phyloP scores from a whole-genome alignment of 2,113 vertebrate genomes.

The Scartelaos histophorus region DNA sequence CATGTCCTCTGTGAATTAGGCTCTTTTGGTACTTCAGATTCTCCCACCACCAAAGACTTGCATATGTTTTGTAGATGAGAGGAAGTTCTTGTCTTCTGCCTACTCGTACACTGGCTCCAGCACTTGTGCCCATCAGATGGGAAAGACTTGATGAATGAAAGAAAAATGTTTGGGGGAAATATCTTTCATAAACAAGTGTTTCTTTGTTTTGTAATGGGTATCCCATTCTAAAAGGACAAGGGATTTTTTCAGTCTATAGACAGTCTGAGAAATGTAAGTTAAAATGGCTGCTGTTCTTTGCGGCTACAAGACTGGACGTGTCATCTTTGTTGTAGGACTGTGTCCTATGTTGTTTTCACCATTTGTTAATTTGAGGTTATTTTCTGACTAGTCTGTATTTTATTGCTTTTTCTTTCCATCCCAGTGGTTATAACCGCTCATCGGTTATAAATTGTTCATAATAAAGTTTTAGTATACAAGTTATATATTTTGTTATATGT shows the following conservation, averaged over 20 bases:
- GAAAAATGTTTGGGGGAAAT: neutral
- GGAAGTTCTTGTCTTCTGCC: neutral
- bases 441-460: neutral
- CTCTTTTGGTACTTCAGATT: neutral
- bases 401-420: slow-evolving; percentile 39
- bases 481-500: neutral
- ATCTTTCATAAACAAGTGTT: neutral
- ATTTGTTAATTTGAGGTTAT: neutral
- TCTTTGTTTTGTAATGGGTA: neutral
- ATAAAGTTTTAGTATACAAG: neutral
- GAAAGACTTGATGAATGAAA: neutral
- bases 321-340: neutral
- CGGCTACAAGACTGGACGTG: neutral
- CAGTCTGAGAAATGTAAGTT: neutral
- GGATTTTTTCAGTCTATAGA: neutral
- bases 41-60: neutral
- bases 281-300: neutral
- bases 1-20: neutral
- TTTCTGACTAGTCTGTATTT: slow-evolving; percentile 21
- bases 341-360: too few species aligned
- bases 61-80: neutral
- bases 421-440: neutral
- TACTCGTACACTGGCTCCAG: neutral
- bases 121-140: neutral
- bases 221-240: neutral